phyloP scores from a whole-genome alignment of 2,113 vertebrate genomes.

The Mixornis gularis region DNA sequence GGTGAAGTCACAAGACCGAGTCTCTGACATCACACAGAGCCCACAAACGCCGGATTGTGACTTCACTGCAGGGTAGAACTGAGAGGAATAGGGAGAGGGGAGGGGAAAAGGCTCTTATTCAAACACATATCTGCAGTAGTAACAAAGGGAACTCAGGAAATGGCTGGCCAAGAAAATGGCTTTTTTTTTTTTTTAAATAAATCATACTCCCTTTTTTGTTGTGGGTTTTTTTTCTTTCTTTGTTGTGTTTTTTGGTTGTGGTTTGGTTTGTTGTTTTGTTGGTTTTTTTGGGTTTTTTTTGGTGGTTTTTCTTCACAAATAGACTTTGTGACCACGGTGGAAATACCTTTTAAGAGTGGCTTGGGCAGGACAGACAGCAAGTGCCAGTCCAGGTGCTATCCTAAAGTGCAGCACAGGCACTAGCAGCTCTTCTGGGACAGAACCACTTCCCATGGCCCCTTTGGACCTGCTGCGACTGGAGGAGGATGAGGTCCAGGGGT shows the following conservation, averaged over 20 bases:
- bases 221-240: not conserved
- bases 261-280: not conserved
- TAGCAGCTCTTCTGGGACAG: not conserved
- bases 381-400: not conserved
- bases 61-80: conserved; percentile 72
- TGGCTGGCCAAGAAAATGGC: conserved; percentile 59
- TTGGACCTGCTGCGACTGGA: not conserved
- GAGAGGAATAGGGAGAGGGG: conserved; percentile 48
- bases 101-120: conserved; percentile 66
- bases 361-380: not conserved
- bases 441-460: fast-evolving
- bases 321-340: not conserved
- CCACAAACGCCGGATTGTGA: conserved; percentile 74
- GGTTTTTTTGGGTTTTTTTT: too few species aligned
- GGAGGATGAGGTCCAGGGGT: not conserved
- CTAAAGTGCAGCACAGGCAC: not conserved
- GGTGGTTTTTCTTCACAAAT: not conserved
- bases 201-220: not conserved
- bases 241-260: not conserved
- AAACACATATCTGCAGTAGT: conserved; percentile 68
- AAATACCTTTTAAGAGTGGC: not conserved
- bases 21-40: conserved; percentile 75
- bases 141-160: conserved; percentile 68
- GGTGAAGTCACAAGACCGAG: conserved; percentile 77
- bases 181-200: not conserved